Evolutionary conservation across 1,140 invertebrate genomes (phyloP).

Genomic region (Drosophila sucinea): DNA sequence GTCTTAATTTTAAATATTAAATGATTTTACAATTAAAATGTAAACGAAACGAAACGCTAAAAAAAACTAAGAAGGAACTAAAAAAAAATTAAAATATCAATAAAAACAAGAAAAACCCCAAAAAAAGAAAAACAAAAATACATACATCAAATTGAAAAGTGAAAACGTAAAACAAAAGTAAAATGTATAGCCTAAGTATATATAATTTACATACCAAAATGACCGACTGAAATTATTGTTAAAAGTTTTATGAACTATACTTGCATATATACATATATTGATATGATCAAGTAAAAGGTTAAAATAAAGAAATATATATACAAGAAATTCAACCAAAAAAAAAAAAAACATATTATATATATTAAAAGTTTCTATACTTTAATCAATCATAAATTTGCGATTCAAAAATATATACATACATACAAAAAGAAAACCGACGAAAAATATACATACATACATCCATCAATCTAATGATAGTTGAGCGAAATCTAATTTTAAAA

Average conservation of each 20-base stretch:
- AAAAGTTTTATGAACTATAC: constrained; percentile 81
- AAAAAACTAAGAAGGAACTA: constrained; percentile 9
- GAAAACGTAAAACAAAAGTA: constrained; percentile 42
- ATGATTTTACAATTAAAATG: constrained; percentile 60
- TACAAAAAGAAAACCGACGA: constrained; percentile 6
- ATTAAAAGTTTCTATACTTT: constrained; percentile 71
- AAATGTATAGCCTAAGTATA: constrained; percentile 71
- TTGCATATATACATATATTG: constrained; percentile 80
- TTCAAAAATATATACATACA: constrained; percentile 56
- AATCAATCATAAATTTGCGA: constrained; percentile 76
- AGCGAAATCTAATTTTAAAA: constrained; percentile 59
- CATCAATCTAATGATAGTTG: constrained; percentile 58
- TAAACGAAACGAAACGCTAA: background rate
- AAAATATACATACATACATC: constrained; percentile 49
- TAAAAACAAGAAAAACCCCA: background rate
- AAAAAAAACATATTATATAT: constrained; percentile 40
- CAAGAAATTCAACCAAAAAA: constrained; percentile 58
- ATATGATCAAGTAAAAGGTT: constrained; percentile 75
- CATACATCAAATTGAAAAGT: constrained; percentile 41
- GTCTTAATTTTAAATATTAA: constrained; percentile 74
- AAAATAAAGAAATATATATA: constrained; percentile 62
- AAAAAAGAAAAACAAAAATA: constrained; percentile 38
- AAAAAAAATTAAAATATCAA: constrained; percentile 20
- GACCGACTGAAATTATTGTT: constrained; percentile 83
- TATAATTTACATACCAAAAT: constrained; percentile 79